Conservation (phyloP, 2,113 vertebrate genomes). For the Catharus bicknelli region DNA sequence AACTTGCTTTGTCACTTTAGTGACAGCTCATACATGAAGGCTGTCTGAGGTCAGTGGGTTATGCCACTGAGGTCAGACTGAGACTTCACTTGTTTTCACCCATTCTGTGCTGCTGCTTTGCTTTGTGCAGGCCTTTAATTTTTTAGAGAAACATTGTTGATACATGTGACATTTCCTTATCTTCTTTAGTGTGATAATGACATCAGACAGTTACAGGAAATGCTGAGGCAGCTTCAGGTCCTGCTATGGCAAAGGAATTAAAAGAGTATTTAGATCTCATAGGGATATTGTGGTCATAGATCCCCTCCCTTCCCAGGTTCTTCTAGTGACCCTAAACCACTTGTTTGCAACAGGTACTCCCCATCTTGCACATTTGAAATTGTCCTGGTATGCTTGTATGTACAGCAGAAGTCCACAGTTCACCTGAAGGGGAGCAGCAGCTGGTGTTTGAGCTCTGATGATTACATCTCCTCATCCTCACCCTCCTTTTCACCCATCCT, state of each 20-base stretch:
- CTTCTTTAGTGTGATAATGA: not conserved
- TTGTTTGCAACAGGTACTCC: not conserved
- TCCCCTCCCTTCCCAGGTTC: not conserved
- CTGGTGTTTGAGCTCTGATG: not conserved
- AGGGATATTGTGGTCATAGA: not conserved
- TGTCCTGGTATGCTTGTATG: not conserved
- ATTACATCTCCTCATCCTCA: not conserved
- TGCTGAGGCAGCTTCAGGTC: not conserved
- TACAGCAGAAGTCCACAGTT: not conserved
- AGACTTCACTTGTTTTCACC: not conserved
- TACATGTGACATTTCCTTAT: not conserved
- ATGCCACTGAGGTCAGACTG: not conserved
- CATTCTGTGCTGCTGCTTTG: not conserved
- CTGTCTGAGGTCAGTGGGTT: not conserved
- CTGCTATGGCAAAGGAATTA: not conserved
- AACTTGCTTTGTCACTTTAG: not conserved
- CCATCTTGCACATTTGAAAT: not conserved
- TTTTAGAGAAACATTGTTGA: not conserved
- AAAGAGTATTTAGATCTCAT: not conserved
- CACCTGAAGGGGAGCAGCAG: not conserved
- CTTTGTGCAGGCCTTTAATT: not conserved
- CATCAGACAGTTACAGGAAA: not conserved
- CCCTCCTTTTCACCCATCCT: not conserved
- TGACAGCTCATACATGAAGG: not conserved
- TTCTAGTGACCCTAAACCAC: accelerated